Conservation (phyloP, 2,888 invertebrate species). For the Gnatocerus cornutus region DNA sequence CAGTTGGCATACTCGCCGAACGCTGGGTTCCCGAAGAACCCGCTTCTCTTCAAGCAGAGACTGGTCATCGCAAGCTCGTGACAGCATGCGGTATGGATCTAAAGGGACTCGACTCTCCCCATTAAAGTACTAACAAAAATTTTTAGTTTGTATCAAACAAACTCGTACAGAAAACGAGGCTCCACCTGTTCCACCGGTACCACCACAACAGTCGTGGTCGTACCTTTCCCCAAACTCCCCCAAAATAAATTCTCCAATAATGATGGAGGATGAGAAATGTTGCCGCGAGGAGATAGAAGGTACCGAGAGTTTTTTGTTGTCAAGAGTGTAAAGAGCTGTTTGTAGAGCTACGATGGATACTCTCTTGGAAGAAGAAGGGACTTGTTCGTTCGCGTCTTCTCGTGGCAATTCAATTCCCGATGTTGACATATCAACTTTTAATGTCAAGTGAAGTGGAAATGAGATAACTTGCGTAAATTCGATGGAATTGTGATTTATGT, state of each 20-base stretch:
- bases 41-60: conserved; percentile 81
- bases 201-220: conserved; percentile 79
- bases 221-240: conserved; percentile 48
- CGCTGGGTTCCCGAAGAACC: conserved; percentile 75
- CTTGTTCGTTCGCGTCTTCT: conserved; percentile 56
- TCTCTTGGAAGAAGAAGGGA: conserved; percentile 62
- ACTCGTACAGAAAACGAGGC: conserved; percentile 78
- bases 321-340: not conserved
- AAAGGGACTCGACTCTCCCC: conserved; percentile 29
- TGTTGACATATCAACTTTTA: conserved; percentile 43
- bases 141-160: conserved; percentile 57
- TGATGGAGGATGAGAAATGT: conserved; percentile 58
- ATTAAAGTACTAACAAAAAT: conserved; percentile 39
- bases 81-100: conserved; percentile 81
- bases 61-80: conserved; percentile 84
- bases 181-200: conserved; percentile 84
- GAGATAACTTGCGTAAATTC: conserved; percentile 9
- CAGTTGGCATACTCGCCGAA: conserved; percentile 81
- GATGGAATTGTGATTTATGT: conserved; percentile 3
- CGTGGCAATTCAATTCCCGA: conserved; percentile 56
- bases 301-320: conserved; percentile 30
- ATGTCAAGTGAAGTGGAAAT: conserved; percentile 29
- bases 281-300: conserved; percentile 62
- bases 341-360: conserved; percentile 62
- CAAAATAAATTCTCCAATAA: conserved; percentile 52